A percentile compares a stretch with the other conserved stretches of the same genome.
Evolutionary conservation across 2,113 vertebrate genomes (phyloP).

Genomic region (Aepyceros melampus): DNA sequence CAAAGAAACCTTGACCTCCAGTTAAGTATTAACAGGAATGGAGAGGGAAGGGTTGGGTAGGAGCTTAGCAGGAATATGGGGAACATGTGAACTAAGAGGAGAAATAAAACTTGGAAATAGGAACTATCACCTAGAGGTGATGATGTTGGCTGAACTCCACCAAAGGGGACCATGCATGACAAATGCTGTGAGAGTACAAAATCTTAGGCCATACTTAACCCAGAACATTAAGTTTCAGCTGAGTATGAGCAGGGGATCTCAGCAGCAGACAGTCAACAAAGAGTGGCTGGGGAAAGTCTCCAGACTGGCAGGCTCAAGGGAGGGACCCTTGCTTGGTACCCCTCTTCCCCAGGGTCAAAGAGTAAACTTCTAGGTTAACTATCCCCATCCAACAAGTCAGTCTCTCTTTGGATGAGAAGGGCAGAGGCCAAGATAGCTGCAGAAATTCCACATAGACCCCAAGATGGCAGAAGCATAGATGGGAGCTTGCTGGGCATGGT

Average conservation of each 20-base stretch:
- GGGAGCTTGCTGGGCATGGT: not conserved
- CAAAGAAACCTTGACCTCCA: conserved; percentile 45
- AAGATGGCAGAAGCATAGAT: not conserved
- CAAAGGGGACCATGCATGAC: not conserved
- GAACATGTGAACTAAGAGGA: not conserved
- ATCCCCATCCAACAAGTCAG: not conserved
- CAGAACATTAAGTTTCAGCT: not conserved
- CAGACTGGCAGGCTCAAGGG: not conserved
- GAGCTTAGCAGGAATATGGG: not conserved
- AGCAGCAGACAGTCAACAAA: not conserved
- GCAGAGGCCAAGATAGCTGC: not conserved
- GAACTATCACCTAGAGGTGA: not conserved
- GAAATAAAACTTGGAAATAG: not conserved
- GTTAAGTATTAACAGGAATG: conserved; percentile 61
- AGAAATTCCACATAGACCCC: not conserved
- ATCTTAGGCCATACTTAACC: not conserved
- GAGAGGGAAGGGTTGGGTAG: not conserved
- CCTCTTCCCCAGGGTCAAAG: not conserved
- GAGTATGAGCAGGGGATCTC: not conserved
- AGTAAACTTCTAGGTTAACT: not conserved
- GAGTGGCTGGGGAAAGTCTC: not conserved
- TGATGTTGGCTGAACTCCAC: not conserved
- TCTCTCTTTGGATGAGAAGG: not conserved
- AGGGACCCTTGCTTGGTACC: not conserved
- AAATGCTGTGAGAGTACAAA: not conserved